A percentile compares a stretch with the other conserved stretches of the same genome.
These are phyloP conservation scores for Podarcis siculus DNA, from an alignment of 2,797 vertebrate species.

Conservation along the genomic window DNA sequence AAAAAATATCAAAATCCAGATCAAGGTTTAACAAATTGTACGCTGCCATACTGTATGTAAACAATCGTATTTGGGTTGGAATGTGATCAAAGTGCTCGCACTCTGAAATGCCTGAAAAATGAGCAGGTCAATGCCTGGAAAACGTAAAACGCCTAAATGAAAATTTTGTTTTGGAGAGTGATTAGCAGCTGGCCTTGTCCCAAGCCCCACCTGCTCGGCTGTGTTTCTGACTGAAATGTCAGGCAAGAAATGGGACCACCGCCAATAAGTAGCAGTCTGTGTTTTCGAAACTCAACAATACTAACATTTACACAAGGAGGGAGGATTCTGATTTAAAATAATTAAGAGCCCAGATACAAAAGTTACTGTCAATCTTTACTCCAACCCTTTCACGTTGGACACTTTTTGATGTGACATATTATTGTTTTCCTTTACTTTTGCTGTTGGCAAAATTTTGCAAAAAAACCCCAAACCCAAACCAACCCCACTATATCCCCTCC, in stretches of 20 bases:
- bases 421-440: neutral
- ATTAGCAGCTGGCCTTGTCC: conserved; percentile 38
- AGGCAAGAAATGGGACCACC: conserved; percentile 10
- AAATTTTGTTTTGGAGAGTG: conserved; percentile 35
- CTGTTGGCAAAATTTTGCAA: neutral
- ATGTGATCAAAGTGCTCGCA: conserved; percentile 64
- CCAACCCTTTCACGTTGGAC: neutral
- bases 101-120: conserved; percentile 57
- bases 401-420: neutral
- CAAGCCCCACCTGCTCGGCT: conserved; percentile 55
- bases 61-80: conserved; percentile 68
- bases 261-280: neutral
- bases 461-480: too few relatives aligned
- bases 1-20: conserved; percentile 40
- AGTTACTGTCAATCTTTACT: neutral
- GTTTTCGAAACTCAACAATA: conserved; percentile 46
- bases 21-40: conserved; percentile 52
- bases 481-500: too few relatives aligned
- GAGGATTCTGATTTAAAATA: conserved; percentile 18
- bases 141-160: conserved; percentile 29
- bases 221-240: conserved; percentile 34
- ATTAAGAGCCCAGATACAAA: neutral
- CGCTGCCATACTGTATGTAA: conserved; percentile 27
- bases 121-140: conserved; percentile 62
- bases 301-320: neutral